Conservation (phyloP, 2,113 vertebrate species). For the Rhagologus leucostigma region DNA sequence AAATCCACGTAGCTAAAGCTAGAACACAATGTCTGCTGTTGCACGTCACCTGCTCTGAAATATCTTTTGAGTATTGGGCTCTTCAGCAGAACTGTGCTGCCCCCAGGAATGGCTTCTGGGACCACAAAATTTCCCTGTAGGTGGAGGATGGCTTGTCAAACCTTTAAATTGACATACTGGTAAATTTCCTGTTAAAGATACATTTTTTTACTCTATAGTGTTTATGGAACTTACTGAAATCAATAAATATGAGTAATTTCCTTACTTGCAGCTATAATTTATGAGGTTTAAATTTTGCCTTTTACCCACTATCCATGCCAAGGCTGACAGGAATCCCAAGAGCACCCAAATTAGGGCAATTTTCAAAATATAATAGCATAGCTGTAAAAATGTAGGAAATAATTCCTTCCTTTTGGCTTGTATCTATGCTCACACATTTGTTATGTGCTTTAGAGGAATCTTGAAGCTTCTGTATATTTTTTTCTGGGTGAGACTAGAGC, state of each 20-base stretch:
- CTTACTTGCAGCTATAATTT: neutral
- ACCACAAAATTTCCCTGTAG: neutral
- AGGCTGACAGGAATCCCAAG: neutral
- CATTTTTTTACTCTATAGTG: neutral
- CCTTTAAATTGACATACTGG: neutral
- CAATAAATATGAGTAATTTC: neutral
- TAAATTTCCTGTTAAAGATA: neutral
- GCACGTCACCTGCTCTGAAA: neutral
- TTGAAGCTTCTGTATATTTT: neutral
- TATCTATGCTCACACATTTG: neutral
- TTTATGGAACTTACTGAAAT: neutral
- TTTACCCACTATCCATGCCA: neutral
- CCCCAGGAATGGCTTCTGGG: neutral
- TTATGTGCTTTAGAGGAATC: neutral
- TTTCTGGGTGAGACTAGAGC: neutral
- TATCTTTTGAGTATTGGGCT: neutral
- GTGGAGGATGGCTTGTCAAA: neutral
- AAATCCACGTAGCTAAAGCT: neutral
- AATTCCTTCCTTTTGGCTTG: neutral
- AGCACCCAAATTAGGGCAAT: neutral
- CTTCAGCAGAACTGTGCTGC: neutral
- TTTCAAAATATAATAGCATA: neutral
- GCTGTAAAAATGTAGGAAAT: neutral
- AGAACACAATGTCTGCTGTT: neutral
- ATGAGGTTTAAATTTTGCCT: neutral